Percentiles rank a stretch among this genome's conserved stretches.
These are phyloP conservation scores for Azorinus chamasolen DNA, from an alignment of 2,888 invertebrate genomes.

Conservation along the genomic window DNA sequence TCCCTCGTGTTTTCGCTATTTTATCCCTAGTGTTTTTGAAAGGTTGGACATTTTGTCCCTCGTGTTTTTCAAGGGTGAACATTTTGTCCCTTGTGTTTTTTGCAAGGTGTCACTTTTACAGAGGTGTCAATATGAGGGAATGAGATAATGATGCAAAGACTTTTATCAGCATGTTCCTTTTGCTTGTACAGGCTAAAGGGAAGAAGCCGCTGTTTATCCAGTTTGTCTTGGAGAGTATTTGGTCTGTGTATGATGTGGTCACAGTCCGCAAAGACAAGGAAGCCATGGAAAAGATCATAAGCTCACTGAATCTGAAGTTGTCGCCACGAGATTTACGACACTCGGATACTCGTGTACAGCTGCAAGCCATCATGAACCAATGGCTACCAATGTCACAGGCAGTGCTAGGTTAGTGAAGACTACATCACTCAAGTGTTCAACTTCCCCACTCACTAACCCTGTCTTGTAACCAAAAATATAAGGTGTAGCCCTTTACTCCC, in stretches of 20 bases:
- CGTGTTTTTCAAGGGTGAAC: no score
- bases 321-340: conserved; percentile 91
- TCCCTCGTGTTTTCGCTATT: no score
- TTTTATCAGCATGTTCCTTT: no score
- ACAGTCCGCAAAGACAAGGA: conserved; percentile 89
- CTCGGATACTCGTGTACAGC: conserved; percentile 92
- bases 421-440: neutral
- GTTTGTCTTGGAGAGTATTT: conserved; percentile 95
- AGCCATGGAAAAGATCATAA: conserved; percentile 86
- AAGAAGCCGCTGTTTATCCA: conserved; percentile 97
- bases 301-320: conserved; percentile 90
- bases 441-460: neutral
- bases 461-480: neutral
- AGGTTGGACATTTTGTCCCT: no score
- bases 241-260: conserved; percentile 95
- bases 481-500: no score
- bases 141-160: no score
- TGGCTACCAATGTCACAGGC: conserved; percentile 96
- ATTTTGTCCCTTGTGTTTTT: no score
- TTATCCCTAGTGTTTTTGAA: no score
- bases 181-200: conserved; percentile 89
- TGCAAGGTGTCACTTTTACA: no score
- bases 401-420: conserved; percentile 90
- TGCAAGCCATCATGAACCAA: conserved; percentile 93
- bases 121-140: no score